Conservation (phyloP, 2,888 invertebrate genomes). For the Cinara cedri region DNA sequence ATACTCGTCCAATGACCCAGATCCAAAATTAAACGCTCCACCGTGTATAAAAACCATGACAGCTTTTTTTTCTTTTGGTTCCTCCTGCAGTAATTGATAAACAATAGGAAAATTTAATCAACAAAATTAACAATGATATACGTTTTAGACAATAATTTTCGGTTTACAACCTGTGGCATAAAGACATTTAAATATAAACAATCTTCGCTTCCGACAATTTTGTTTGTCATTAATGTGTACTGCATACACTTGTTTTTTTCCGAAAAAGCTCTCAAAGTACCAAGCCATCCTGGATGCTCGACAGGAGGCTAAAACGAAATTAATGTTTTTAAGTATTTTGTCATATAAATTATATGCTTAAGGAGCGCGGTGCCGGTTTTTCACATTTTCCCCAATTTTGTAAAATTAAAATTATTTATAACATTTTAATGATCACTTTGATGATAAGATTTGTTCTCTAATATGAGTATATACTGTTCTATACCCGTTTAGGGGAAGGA, state of each 20-base stretch:
- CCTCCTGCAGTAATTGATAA: background rate
- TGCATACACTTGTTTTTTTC: constrained; percentile 51
- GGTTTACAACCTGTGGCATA: constrained; percentile 39
- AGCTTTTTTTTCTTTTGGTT: constrained; percentile 66
- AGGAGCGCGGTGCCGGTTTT: too few species aligned
- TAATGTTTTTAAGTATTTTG: too few species aligned
- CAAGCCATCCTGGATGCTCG: constrained; percentile 57
- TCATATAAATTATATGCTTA: too few species aligned
- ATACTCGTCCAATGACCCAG: constrained; percentile 70
- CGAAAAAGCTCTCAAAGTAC: constrained; percentile 56
- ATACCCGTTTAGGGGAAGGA: too few species aligned
- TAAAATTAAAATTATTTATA: too few species aligned
- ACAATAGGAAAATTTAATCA: background rate
- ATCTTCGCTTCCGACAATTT: constrained; percentile 55
- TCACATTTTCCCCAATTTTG: too few species aligned
- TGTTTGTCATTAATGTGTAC: constrained; percentile 29
- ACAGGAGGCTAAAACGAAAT: constrained; percentile 56
- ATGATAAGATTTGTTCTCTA: too few species aligned
- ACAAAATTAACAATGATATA: background rate
- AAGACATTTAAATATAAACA: constrained; percentile 57
- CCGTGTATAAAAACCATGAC: constrained; percentile 80
- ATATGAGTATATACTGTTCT: too few species aligned
- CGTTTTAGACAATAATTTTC: background rate
- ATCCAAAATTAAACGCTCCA: constrained; percentile 76
- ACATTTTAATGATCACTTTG: too few species aligned